Conservation (phyloP, 2,113 vertebrate species). For the Gila orcuttii region DNA sequence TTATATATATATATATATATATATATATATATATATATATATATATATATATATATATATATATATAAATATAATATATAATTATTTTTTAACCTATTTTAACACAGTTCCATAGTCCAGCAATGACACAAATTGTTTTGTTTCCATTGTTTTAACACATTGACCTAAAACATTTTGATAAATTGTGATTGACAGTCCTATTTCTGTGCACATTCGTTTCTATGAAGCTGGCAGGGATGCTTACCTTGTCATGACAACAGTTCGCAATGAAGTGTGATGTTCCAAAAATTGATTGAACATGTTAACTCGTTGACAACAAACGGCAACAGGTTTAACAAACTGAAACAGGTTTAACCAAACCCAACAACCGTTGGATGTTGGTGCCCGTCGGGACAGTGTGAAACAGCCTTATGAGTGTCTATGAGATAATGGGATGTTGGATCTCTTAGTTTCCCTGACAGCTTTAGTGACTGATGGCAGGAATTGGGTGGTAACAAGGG, state of each 20-base stretch:
- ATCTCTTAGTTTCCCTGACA: conserved; percentile 49
- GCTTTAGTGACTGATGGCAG: conserved; percentile 61
- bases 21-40: no score
- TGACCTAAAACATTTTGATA: no score
- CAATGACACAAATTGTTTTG: no score
- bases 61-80: no score
- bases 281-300: not conserved
- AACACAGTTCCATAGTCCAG: no score
- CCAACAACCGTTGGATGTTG: not conserved
- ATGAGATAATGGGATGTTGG: not conserved
- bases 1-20: not conserved
- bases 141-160: no score
- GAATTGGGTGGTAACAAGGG: conserved; percentile 55
- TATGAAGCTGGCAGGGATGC: not conserved
- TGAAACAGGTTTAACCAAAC: not conserved
- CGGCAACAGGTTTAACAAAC: not conserved
- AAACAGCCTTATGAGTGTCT: not conserved
- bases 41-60: no score
- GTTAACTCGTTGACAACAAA: not conserved
- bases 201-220: not conserved
- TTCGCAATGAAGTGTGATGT: not conserved
- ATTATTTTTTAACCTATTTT: no score
- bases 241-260: not conserved
- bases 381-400: not conserved
- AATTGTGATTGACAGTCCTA: no score